A percentile compares a stretch with the other conserved stretches of the same genome.
Evolutionary conservation across 1,140 invertebrate genomes (phyloP).

Genomic region (Condylostylus longicornis): DNA sequence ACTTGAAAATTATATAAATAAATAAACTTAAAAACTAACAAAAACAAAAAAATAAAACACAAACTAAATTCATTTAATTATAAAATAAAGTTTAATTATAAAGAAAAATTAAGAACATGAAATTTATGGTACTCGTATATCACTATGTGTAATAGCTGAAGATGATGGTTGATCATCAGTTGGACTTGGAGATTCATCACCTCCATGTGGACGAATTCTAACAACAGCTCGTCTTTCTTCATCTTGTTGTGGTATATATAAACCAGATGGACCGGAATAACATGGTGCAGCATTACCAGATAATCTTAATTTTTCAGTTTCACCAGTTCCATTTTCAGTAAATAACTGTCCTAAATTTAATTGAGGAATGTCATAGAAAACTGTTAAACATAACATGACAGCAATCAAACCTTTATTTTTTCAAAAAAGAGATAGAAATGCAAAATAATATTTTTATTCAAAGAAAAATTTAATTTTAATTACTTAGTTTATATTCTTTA

Average conservation of each 20-base stretch:
- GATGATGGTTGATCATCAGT: slow-evolving; percentile 44
- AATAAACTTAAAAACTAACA: too few species aligned
- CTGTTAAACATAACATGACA: slow-evolving; percentile 65
- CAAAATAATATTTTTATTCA: neutral
- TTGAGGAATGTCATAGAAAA: slow-evolving; percentile 77
- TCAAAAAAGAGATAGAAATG: neutral
- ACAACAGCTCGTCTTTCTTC: slow-evolving; percentile 37
- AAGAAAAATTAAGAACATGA: too few species aligned
- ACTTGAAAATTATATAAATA: too few species aligned
- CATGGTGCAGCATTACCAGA: slow-evolving; percentile 29
- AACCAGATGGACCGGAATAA: slow-evolving; percentile 30
- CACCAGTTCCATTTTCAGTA: slow-evolving; percentile 39
- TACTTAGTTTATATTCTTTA: neutral
- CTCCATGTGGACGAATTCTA: slow-evolving; percentile 40
- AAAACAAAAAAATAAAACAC: too few species aligned
- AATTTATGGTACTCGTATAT: slow-evolving; percentile 35
- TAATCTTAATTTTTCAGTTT: slow-evolving; percentile 47
- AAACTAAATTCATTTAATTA: too few species aligned
- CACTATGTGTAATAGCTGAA: slow-evolving; percentile 40
- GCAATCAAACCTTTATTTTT: slow-evolving; percentile 60
- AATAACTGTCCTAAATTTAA: slow-evolving; percentile 66
- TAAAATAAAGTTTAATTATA: too few species aligned
- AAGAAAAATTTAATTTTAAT: neutral
- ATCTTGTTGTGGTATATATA: slow-evolving; percentile 25
- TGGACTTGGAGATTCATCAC: slow-evolving; percentile 44